Evolutionary conservation across 1,140 invertebrate species (phyloP).

Genomic region (Pygmarrhopalites habei): DNA sequence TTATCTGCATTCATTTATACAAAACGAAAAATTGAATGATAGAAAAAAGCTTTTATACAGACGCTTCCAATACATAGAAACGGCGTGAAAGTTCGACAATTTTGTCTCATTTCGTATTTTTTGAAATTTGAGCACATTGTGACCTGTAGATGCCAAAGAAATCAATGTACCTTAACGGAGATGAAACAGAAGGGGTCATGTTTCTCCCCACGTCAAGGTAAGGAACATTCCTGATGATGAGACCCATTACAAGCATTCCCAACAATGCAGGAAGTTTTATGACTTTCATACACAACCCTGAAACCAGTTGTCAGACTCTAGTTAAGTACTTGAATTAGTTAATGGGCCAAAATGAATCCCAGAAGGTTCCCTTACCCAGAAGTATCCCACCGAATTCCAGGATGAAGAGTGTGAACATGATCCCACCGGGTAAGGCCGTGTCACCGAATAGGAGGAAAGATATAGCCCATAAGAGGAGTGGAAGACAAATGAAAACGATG

Average conservation of each 20-base stretch:
- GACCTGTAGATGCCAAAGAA: no score
- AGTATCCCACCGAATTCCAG: conserved; percentile 12
- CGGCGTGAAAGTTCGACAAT: no score
- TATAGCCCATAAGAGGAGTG: conserved; percentile 9
- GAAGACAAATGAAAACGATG: background rate
- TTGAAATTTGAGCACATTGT: no score
- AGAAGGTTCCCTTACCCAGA: conserved; percentile 12
- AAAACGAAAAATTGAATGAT: no score
- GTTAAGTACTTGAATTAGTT: no score
- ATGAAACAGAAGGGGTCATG: conserved; percentile 18
- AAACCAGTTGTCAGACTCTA: background rate
- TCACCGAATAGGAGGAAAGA: conserved; percentile 11
- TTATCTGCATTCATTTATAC: no score
- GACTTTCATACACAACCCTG: conserved; percentile 19
- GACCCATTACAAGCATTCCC: conserved; percentile 31
- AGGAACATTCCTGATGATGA: conserved; percentile 28
- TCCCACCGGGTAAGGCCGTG: conserved; percentile 9
- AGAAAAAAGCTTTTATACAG: no score
- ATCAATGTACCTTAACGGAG: conserved; percentile 53
- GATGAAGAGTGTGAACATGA: conserved; percentile 13
- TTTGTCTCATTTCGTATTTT: no score
- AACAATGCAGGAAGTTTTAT: conserved; percentile 30
- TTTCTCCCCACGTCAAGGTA: conserved; percentile 26
- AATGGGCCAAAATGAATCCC: no score
- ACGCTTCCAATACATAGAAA: no score